A percentile compares a stretch with the other conserved stretches of the same genome.
Evolutionary conservation across 2,888 invertebrate genomes (phyloP).

Genomic region (Phlogophora meticulosa): DNA sequence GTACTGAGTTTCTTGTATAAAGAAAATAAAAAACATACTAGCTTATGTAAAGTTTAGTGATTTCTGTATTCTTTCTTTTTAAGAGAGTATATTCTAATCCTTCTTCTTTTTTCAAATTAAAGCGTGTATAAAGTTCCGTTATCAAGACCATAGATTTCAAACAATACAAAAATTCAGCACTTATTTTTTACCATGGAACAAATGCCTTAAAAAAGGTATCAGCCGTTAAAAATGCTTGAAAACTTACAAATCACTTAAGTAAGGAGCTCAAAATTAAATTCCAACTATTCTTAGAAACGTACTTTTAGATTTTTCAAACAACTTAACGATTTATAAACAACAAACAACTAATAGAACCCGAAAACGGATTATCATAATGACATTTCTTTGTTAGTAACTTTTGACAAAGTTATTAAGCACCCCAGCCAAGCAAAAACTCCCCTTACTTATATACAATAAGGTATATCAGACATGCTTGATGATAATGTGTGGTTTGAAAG

Average conservation of each 20-base stretch:
- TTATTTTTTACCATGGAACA: constrained; percentile 24
- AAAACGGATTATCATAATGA: constrained; percentile 85
- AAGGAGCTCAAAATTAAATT: constrained; percentile 52
- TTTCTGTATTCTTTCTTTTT: too few relatives aligned
- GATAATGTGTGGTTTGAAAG: constrained; percentile 7
- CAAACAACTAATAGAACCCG: constrained; percentile 77
- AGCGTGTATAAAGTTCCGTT: constrained; percentile 10
- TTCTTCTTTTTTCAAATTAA: background rate
- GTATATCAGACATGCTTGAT: background rate
- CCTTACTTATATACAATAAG: background rate
- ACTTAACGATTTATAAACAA: constrained; percentile 66
- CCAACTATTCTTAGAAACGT: constrained; percentile 51
- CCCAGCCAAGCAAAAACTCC: constrained; percentile 3
- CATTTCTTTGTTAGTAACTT: constrained; percentile 78
- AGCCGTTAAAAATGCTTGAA: constrained; percentile 22
- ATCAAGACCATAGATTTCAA: constrained; percentile 6
- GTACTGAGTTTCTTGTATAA: background rate
- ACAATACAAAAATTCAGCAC: constrained; percentile 18
- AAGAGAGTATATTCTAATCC: too few relatives aligned
- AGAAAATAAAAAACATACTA: background rate
- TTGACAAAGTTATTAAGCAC: constrained; percentile 22
- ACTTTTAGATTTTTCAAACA: constrained; percentile 56
- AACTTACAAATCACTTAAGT: constrained; percentile 46
- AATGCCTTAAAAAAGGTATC: constrained; percentile 2
- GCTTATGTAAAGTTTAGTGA: too few relatives aligned